A percentile compares a stretch with the other conserved stretches of the same genome.
phyloP scores from a whole-genome alignment of 2,113 vertebrate species.

The Orthochromis malagaraziensis region DNA sequence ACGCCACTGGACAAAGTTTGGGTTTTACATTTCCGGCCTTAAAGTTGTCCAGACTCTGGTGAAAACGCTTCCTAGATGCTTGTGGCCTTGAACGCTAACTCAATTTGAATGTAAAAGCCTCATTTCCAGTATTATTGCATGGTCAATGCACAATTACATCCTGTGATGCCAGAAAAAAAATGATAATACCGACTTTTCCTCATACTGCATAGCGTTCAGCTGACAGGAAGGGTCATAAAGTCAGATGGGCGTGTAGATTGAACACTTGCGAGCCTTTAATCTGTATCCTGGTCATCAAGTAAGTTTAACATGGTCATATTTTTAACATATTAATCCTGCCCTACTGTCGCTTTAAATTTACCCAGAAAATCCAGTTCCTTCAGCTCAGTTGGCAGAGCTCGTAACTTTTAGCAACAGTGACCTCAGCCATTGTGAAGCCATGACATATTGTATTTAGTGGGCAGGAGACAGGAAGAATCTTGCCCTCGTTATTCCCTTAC shows the following conservation, averaged over 20 bases:
- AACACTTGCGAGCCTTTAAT: not conserved
- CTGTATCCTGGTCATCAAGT: not conserved
- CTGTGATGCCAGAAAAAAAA: not conserved
- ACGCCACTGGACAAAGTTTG: not conserved
- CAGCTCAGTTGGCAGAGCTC: not conserved
- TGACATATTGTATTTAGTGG: conserved; percentile 17
- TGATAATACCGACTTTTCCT: not conserved
- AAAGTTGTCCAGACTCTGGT: not conserved
- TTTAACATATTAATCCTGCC: not conserved
- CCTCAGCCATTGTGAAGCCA: not conserved
- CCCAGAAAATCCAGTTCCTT: not conserved
- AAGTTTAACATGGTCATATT: not conserved
- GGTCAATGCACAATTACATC: not conserved
- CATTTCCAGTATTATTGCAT: not conserved
- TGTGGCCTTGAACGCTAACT: not conserved
- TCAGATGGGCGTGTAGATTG: not conserved
- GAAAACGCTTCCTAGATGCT: not conserved
- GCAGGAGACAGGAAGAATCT: conserved; percentile 31
- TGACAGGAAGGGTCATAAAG: not conserved
- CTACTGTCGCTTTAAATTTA: not conserved
- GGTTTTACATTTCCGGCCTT: not conserved
- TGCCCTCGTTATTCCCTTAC: conserved; percentile 2
- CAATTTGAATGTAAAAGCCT: not conserved
- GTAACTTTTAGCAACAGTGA: conserved; percentile 1
- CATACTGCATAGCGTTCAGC: not conserved